These are phyloP conservation scores for Hecatera dysodea DNA, from an alignment of 2,888 invertebrate species.

Conservation along the genomic window DNA sequence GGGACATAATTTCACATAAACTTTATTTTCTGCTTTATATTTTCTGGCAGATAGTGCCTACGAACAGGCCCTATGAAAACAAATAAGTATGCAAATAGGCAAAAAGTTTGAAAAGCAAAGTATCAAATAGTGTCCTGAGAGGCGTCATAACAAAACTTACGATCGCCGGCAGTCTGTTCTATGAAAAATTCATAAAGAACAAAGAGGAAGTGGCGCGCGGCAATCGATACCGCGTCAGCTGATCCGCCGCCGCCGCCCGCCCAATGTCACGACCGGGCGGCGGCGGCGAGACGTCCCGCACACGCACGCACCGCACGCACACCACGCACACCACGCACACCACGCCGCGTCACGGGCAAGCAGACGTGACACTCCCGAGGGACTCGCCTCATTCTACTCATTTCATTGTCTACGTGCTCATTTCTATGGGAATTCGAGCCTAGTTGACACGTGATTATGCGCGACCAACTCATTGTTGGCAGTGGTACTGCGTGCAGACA, in stretches of 20 bases:
- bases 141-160: constrained; percentile 78
- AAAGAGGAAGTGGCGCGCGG: constrained; percentile 81
- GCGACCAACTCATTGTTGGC: not conserved
- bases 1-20: constrained; percentile 6
- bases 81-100: constrained; percentile 43
- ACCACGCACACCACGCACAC: constrained; percentile 22
- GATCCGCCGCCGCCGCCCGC: constrained; percentile 87
- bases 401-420: constrained; percentile 5
- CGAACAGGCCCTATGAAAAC: constrained; percentile 17
- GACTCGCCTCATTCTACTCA: constrained; percentile 29
- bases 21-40: constrained; percentile 11
- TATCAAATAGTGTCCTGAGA: constrained; percentile 45
- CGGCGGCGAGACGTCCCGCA: constrained; percentile 68
- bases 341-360: constrained; percentile 27
- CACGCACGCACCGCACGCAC: constrained; percentile 52
- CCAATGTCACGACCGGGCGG: constrained; percentile 88
- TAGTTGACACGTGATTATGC: not conserved
- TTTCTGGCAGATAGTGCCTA: not conserved
- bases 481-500: constrained; percentile 2
- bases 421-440: not conserved
- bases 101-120: constrained; percentile 50
- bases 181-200: constrained; percentile 88
- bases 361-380: constrained; percentile 22
- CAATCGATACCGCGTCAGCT: constrained; percentile 88
- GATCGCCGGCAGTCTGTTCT: constrained; percentile 56